These are phyloP conservation scores for Palloptera scutellata DNA, from an alignment of 2,888 invertebrate genomes.

Conservation along the genomic window DNA sequence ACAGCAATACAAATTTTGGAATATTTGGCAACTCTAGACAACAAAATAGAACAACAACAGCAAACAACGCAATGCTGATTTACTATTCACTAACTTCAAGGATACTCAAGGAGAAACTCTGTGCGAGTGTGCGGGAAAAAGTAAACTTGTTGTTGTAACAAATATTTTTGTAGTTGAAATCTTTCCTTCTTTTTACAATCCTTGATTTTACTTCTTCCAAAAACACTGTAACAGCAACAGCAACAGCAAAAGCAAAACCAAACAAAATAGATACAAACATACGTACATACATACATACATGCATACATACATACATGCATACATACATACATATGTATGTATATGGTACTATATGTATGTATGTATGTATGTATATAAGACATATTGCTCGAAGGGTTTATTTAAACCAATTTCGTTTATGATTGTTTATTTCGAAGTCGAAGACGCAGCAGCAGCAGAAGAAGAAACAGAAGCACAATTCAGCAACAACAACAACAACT, in stretches of 20 bases:
- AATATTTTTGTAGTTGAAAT: neutral
- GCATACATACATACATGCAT: neutral
- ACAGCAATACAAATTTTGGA: too few species aligned
- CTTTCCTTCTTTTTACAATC: slow-evolving; percentile 29
- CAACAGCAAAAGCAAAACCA: slow-evolving; percentile 37
- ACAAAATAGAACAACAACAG: neutral
- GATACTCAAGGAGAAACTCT: neutral
- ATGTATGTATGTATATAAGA: slow-evolving; percentile 10
- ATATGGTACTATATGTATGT: slow-evolving; percentile 29
- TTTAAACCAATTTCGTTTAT: slow-evolving; percentile 20
- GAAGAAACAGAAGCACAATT: neutral
- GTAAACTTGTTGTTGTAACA: neutral
- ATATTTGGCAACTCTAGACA: neutral
- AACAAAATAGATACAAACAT: neutral
- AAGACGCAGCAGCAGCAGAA: neutral
- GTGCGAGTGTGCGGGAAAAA: neutral
- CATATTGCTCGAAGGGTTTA: slow-evolving; percentile 20
- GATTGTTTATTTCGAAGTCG: neutral
- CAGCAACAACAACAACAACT: too few species aligned
- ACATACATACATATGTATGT: slow-evolving; percentile 29
- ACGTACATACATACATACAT: slow-evolving; percentile 23
- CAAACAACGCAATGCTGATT: slow-evolving; percentile 6
- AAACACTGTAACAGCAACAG: slow-evolving; percentile 22
- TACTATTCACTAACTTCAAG: slow-evolving; percentile 27
- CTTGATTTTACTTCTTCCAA: slow-evolving; percentile 27